These are phyloP conservation scores for Gadus chalcogrammus DNA, from an alignment of 2,113 vertebrate genomes.

Conservation along the genomic window DNA sequence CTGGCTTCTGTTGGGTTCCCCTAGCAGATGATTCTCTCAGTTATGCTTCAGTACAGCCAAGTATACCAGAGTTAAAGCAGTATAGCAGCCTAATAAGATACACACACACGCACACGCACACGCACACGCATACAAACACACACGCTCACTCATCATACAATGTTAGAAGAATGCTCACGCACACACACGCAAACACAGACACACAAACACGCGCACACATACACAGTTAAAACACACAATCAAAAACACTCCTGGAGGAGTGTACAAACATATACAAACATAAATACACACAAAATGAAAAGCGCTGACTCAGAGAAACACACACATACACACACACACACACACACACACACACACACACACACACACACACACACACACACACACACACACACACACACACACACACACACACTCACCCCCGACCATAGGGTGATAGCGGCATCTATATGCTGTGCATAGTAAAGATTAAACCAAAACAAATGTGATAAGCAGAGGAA, in stretches of 20 bases:
- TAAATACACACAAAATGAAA: background rate
- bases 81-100: too few relatives aligned
- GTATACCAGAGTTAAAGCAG: too few relatives aligned
- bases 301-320: background rate
- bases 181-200: background rate
- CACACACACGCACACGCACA: background rate
- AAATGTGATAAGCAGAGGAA: too few relatives aligned
- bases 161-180: too few relatives aligned
- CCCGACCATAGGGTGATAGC: background rate
- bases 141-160: background rate
- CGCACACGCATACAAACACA: background rate
- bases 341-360: conserved; percentile 8
- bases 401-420: conserved; percentile 13
- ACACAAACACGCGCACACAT: background rate
- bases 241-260: background rate
- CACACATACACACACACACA: background rate
- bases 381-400: conserved; percentile 6
- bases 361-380: conserved; percentile 13
- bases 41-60: too few relatives aligned
- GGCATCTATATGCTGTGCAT: too few relatives aligned
- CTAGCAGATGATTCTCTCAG: too few relatives aligned
- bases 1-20: too few relatives aligned
- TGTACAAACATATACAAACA: background rate
- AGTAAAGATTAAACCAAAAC: too few relatives aligned
- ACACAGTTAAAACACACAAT: background rate